These are phyloP conservation scores for Hydrotaea cyrtoneurina DNA, from an alignment of 2,888 invertebrate genomes.

Conservation along the genomic window DNA sequence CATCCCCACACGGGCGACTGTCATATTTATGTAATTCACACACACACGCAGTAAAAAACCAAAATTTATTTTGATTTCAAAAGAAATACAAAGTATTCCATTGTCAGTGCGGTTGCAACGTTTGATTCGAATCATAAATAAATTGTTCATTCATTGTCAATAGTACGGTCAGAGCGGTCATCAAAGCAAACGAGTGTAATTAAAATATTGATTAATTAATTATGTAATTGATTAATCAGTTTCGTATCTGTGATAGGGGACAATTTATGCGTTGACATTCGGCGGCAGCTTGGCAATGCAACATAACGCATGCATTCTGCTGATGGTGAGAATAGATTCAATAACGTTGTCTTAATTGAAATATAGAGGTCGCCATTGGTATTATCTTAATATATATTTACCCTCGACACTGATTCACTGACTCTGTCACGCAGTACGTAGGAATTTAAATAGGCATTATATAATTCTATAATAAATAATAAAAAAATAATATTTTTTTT, in stretches of 20 bases:
- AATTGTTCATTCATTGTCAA: not conserved
- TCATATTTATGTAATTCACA: not conserved
- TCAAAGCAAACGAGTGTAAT: not conserved
- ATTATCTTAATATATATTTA: no score
- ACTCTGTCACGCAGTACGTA: no score
- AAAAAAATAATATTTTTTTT: no score
- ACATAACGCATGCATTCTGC: no score
- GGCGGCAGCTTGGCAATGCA: no score
- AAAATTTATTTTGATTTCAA: not conserved
- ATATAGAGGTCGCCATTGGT: no score
- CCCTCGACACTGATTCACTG: no score
- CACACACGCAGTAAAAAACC: not conserved
- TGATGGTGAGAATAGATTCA: no score
- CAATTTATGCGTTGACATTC: not conserved
- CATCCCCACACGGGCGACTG: no score
- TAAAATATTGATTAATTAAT: constrained; percentile 2
- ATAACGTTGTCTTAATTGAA: no score
- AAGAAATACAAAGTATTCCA: not conserved
- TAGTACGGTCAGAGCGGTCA: not conserved
- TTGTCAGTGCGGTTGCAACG: not conserved
- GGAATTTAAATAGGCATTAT: no score
- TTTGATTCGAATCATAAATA: not conserved
- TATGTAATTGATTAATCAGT: not conserved
- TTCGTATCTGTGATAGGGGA: not conserved
- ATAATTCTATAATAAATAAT: no score